Base-by-base conservation (phyloP, 1,140 invertebrate species). In the Scaptomyza hsui region DNA sequence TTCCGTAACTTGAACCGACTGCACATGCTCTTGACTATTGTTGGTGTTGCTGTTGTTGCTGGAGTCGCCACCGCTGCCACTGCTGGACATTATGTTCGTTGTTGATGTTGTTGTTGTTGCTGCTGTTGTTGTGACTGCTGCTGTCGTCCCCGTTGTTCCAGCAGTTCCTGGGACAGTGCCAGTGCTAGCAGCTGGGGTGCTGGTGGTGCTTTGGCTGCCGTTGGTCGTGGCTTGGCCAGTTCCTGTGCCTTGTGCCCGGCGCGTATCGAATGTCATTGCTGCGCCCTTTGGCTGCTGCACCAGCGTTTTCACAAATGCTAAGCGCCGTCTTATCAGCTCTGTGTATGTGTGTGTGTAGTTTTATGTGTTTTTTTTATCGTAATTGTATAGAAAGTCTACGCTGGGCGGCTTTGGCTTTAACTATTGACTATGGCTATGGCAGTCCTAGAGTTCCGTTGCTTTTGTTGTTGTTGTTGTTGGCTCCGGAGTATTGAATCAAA, bases 261-360 rank as follows among this genome's bases (percentile, higher is more conserved):
- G 83, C 44, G 89, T 90, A 75, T 90, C 89, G 76, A 90, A 90
- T 72, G 89, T 90, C 89, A 90, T 90, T 65, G 51, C 68, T 55
- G 51, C 49, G 60, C 63, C 63, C 59, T 56, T 39, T 68, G 63
- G 63, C 56, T 67, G 62, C 55, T 61, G 55, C 56, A 67, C 63
- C 55, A 32, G 49, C 70, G 24, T 47, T n/a, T 3, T 37, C 49
- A 41, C 48, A 18, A 60, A 35, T 56, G 19, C 26, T 62, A 57
- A 67, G 21, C 63, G 65, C 44, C 64, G 65, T 37, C 37, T 60
- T 68, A 68, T 59, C 56, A 57, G 53, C 12, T 64, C 4, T 42
- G 47, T 21, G 26, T 32, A 12, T 45, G 7, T 59, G 18, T 24
- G 3, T 18, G n/a, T 5, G 39, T 62, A n/a, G n/a, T n/a, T n/a